These are phyloP conservation scores for Colinus virginianus DNA, from an alignment of 2,113 vertebrate genomes.

Conservation along the genomic window DNA sequence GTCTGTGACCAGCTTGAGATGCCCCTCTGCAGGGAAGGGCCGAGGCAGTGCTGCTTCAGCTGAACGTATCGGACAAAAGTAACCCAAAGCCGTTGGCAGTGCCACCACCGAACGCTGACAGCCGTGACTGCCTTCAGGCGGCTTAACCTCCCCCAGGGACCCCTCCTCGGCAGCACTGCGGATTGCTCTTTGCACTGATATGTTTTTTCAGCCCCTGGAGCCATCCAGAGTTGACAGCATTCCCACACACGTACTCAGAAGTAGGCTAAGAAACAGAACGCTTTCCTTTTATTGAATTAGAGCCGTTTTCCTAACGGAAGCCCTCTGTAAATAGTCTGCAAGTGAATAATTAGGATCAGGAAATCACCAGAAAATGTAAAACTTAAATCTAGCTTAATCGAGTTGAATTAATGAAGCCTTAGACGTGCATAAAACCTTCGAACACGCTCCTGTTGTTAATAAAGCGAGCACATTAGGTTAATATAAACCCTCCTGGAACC, in stretches of 20 bases:
- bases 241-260: background rate
- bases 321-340: background rate
- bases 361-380: background rate
- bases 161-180: background rate
- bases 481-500: background rate
- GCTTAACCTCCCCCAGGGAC: background rate
- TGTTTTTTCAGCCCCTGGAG: background rate
- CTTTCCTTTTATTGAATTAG: slow-evolving; percentile 36
- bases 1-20: too few relatives aligned
- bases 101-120: rapidly evolving
- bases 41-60: background rate
- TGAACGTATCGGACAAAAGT: background rate
- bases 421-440: background rate
- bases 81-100: background rate
- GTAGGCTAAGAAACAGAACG: background rate
- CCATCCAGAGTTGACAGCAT: background rate
- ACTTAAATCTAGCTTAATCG: background rate
- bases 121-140: background rate
- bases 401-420: background rate
- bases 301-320: background rate
- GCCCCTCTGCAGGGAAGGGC: background rate
- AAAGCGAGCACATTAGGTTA: background rate
- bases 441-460: background rate
- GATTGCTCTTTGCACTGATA: background rate
- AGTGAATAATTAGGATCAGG: slow-evolving; percentile 12